Evolutionary conservation across 2,888 invertebrate species (phyloP), one percentile per base, ranked within the genome.

Genomic region (Hirtodrosophila alboralis): DNA sequence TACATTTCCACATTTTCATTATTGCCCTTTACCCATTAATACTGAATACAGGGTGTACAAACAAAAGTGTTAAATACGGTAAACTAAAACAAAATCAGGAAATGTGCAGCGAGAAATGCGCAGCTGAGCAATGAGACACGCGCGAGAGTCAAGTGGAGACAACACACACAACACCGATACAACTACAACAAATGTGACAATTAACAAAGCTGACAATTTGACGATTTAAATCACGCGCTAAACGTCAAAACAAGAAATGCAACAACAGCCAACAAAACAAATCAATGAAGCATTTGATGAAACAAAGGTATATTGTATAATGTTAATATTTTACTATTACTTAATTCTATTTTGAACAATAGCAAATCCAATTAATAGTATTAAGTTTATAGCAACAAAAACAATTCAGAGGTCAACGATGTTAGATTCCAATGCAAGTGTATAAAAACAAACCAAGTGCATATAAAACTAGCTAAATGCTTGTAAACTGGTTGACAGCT

Each of bases 201-300:
- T 73, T 69, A 64, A 54, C 63, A 65, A 59, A 73, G 57, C 74
- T 84, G 77, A 78, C 85, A 78, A 61, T 68, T 86, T 84, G 69
- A 69, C 84, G 65, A 63, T 75, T 84, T 43, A 73, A 80, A 72
- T 86, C 86, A 86, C 77, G 79, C 84, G 69, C 69, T 77, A 59
- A 76, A 56, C 63, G 60, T 54, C 67, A 63, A 61, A 54, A 60
- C 31, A 40, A 48, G 59, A 56, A 56, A 45, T 43, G 48, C 38
- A 37, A 30, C 38, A 48, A 28, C 75, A 44, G 16, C 61, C 30
- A 37, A 27, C 16, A 36, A 51, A 62, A 73, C 83, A 65, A 43
- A 62, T 83, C 66, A 78, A 85, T 78, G 75, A 56, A 57, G 43
- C 52, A 53, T 54, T 72, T 61, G 67, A 59, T 43, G 53, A 47